These are phyloP conservation scores for Mola mola DNA, from an alignment of 2,113 vertebrate species.

Conservation along the genomic window DNA sequence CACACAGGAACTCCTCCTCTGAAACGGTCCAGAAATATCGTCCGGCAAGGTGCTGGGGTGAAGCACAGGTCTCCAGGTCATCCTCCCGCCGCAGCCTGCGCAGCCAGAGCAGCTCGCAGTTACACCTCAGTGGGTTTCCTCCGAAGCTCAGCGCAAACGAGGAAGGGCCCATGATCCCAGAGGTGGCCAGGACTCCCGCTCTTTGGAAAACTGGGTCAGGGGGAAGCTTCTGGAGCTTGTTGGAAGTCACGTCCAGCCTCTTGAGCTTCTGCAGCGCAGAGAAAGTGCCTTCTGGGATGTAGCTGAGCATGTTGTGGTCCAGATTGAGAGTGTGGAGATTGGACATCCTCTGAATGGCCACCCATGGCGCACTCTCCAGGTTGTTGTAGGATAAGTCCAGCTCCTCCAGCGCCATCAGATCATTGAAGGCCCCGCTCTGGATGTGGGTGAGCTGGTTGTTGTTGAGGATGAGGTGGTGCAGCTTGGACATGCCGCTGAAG, in stretches of 20 bases:
- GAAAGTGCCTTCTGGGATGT: constrained; percentile 97
- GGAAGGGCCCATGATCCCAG: constrained; percentile 89
- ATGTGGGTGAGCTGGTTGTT: constrained; percentile 97
- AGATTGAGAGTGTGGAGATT: constrained; percentile 95
- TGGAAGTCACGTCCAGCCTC: constrained; percentile 96
- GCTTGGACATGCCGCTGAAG: constrained; percentile 97
- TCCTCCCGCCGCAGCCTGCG: constrained; percentile 91
- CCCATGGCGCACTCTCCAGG: constrained; percentile 95
- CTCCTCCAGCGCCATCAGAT: constrained; percentile 95
- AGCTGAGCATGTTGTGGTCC: constrained; percentile 98
- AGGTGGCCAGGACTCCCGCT: constrained; percentile 93
- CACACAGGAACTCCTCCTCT: constrained; percentile 97
- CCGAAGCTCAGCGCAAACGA: constrained; percentile 96
- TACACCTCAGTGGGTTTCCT: constrained; percentile 96
- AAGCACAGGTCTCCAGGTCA: constrained; percentile 96
- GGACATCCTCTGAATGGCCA: constrained; percentile 96
- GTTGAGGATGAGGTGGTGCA: constrained; percentile 97
- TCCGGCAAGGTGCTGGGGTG: constrained; percentile 91
- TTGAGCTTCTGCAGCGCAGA: constrained; percentile 98
- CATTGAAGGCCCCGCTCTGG: constrained; percentile 94
- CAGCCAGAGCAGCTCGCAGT: constrained; percentile 98
- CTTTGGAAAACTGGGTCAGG: constrained; percentile 96
- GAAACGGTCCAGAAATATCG: constrained; percentile 99
- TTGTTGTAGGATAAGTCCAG: constrained; percentile 98
- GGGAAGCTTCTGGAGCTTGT: constrained; percentile 97